A percentile compares a stretch with the other conserved stretches of the same genome.
Evolutionary conservation across 2,888 invertebrate species (phyloP).

Genomic region (Philereme vetulata): DNA sequence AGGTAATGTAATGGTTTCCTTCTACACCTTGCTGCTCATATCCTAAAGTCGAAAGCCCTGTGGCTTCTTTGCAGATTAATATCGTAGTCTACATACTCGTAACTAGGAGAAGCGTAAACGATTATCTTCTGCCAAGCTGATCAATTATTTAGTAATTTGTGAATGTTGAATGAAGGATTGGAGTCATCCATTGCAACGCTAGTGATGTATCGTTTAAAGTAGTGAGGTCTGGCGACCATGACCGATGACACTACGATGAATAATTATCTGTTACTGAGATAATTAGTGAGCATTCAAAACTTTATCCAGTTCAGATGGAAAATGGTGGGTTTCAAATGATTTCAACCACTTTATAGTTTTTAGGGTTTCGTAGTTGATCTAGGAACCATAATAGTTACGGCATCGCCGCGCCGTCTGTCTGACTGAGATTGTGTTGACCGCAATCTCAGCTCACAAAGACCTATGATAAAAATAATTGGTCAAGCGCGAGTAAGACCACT

Average conservation of each 20-base stretch:
- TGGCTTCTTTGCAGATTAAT: constrained; percentile 11
- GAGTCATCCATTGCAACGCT: constrained; percentile 29
- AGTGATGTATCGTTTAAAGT: constrained; percentile 11
- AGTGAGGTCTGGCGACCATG: constrained; percentile 1
- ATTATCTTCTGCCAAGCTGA: constrained; percentile 41
- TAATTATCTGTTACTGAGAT: no score
- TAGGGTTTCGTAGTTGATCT: no score
- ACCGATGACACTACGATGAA: not conserved
- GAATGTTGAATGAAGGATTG: constrained; percentile 41
- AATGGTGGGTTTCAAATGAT: no score
- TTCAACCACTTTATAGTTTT: no score
- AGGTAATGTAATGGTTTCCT: constrained; percentile 10
- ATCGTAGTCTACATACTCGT: constrained; percentile 7
- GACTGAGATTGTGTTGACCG: no score
- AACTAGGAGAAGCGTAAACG: constrained; percentile 26
- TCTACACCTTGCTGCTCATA: not conserved
- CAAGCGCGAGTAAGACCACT: no score
- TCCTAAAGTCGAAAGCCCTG: constrained; percentile 10
- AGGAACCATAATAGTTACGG: no score
- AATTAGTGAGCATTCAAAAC: no score
- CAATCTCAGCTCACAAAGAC: no score
- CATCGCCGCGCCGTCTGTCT: no score
- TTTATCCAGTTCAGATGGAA: no score
- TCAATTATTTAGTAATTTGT: constrained; percentile 49
- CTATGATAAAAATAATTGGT: no score